phyloP scores from a whole-genome alignment of 2,888 invertebrate genomes.

The Drosophila antonietae region DNA sequence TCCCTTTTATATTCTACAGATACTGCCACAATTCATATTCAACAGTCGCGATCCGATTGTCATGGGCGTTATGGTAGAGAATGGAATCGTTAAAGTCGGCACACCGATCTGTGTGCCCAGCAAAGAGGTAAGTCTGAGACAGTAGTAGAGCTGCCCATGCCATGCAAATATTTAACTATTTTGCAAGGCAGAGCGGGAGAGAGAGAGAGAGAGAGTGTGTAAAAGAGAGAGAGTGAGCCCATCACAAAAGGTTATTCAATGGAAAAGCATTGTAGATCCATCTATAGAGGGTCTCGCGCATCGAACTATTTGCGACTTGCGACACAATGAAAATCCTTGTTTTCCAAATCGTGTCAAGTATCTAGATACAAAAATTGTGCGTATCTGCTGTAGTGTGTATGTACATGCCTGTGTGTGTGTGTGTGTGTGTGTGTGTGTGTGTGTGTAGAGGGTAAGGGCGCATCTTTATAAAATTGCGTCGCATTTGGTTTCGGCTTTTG shows the following conservation, averaged over 20 bases:
- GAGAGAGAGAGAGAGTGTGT: neutral
- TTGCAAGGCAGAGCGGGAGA: slow-evolving; percentile 1
- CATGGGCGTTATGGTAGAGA: slow-evolving; percentile 97
- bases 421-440: slow-evolving; percentile 8
- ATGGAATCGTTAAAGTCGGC: slow-evolving; percentile 97
- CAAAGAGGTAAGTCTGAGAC: slow-evolving; percentile 90
- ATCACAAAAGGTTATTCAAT: slow-evolving; percentile 59
- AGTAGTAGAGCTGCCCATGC: neutral
- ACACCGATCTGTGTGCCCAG: slow-evolving; percentile 99
- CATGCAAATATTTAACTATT: slow-evolving; percentile 66
- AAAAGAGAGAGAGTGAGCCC: neutral
- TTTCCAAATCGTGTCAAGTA: slow-evolving; percentile 74
- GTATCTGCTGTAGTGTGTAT: slow-evolving; percentile 8
- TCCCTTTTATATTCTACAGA: slow-evolving; percentile 82
- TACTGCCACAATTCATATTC: slow-evolving; percentile 95
- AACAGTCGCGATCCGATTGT: slow-evolving; percentile 99
- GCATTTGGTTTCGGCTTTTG: slow-evolving; percentile 46
- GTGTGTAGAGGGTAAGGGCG: slow-evolving; percentile 31
- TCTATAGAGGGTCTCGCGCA: slow-evolving; percentile 12
- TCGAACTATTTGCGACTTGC: slow-evolving; percentile 29
- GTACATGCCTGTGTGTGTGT: neutral
- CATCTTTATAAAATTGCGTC: slow-evolving; percentile 62
- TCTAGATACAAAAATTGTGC: slow-evolving; percentile 61
- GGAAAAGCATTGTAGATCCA: slow-evolving; percentile 53
- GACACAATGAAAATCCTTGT: slow-evolving; percentile 72